Evolutionary conservation across 1,140 invertebrate genomes (phyloP), one percentile per base, ranked within the genome.

Genomic region (Platyura marginata): DNA sequence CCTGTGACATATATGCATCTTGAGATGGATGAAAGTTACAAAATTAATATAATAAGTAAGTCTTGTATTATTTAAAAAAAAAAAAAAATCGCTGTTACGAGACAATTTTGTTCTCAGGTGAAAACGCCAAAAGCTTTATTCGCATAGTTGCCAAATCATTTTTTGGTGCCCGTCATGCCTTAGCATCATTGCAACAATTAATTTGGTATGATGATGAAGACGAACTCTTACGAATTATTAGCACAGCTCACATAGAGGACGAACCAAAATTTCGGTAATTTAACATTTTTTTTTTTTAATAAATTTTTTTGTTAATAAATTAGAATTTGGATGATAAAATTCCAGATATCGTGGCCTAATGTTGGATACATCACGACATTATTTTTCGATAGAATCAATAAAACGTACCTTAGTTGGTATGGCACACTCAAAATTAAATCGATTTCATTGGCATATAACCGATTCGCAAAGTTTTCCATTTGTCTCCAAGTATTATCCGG

Each of bases 391-490:
- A 3, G 54, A 63, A 2, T 66, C 74, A 25, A 71, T 90, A n/a
- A 67, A 76, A 47, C 65, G 75, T 15, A 80, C 80, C 1, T 66
- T 89, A 15, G 74, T 81, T 42, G 82, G 70, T 1, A 82, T 90
- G 75, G 74, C 77, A 2, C 69, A 79, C 13, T 72, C 71, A 43
- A 90, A 90, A 62, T 63, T 90, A 40, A 90, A 90, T 62, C 77
- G 81, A 8, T 76, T 90, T 42, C 85, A 89, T 57, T 87, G 82
- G 82, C 85, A 90, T 52, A 68, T 81, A 0, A 83, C 81, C 2
- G 85, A 88, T 54, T 75, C 77, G 0, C 84, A 90, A 49, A 84
- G 81, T 51, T 88, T 88, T 59, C 83, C 84, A 0, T 68, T 86
- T 46, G 62, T 74, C 25, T 70, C 80, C 3, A 66, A 72, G 11